Conservation (phyloP, 2,797 vertebrate species). For the Bovichtus diacanthus region DNA sequence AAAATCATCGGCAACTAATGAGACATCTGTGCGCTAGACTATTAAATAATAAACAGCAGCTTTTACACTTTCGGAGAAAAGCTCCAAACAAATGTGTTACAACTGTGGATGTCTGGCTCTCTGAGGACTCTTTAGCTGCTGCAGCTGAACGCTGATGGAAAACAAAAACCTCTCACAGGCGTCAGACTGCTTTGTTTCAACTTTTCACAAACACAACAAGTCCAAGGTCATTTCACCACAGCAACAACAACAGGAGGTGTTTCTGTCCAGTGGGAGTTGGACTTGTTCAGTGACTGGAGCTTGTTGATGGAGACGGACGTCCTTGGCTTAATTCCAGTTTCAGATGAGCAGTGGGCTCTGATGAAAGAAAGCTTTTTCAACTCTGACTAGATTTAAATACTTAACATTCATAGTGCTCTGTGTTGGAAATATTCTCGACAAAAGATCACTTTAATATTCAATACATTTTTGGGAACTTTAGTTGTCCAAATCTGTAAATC, state of each 20-base stretch:
- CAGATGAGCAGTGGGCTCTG: conserved; percentile 13
- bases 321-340: conserved; percentile 43
- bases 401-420: conserved; percentile 3
- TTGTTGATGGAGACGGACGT: conserved; percentile 14
- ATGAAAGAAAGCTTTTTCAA: conserved; percentile 9
- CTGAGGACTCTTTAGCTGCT: conserved; percentile 33
- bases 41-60: conserved; percentile 17
- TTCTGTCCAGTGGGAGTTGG: conserved; percentile 35
- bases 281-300: conserved; percentile 39
- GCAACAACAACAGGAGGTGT: conserved; percentile 41
- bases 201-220: conserved; percentile 36
- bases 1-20: conserved; percentile 33
- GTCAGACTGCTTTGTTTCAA: conserved; percentile 5
- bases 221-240: conserved; percentile 52
- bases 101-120: conserved; percentile 20
- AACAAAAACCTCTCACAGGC: conserved; percentile 27
- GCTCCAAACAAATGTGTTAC: conserved; percentile 52
- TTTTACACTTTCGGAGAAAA: conserved; percentile 18
- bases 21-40: conserved; percentile 29
- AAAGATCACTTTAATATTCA: conserved; percentile 6
- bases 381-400: conserved; percentile 24
- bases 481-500: conserved; percentile 13
- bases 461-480: conserved; percentile 13
- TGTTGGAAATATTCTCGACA: background rate
- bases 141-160: conserved; percentile 19